Evolutionary conservation across 2,797 vertebrate species (phyloP).

Genomic region (Syncerus caffer): DNA sequence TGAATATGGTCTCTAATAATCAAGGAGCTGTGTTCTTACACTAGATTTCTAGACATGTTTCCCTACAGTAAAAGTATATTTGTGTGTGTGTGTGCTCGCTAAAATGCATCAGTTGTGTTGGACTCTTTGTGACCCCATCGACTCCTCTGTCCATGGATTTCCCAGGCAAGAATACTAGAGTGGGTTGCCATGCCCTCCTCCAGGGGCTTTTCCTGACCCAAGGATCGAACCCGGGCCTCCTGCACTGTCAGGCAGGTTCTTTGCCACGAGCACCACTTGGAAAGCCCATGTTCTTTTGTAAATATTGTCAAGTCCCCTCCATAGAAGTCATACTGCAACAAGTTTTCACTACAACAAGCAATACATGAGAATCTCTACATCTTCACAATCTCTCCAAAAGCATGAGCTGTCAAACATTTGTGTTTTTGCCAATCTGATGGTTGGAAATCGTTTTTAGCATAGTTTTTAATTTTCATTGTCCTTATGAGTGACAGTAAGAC

Average conservation of each 20-base stretch:
- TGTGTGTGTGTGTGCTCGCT: background rate
- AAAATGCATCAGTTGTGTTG: background rate
- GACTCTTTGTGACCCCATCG: background rate
- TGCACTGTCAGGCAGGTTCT: background rate
- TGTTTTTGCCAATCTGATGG: background rate
- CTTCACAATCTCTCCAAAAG: background rate
- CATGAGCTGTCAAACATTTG: background rate
- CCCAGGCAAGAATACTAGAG: background rate
- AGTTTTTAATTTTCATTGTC: background rate
- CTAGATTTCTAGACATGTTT: background rate
- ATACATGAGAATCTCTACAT: background rate
- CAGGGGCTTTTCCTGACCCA: background rate
- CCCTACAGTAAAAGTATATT: background rate
- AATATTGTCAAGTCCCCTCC: background rate
- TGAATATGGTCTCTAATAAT: background rate
- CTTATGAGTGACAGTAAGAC: background rate
- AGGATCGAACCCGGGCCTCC: background rate
- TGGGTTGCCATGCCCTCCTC: background rate
- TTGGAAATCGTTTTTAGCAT: background rate
- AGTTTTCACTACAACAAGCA: background rate
- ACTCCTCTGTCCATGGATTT: background rate
- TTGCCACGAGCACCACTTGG: background rate
- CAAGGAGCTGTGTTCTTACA: background rate
- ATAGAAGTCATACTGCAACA: background rate
- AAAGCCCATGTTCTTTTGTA: background rate